Conservation (phyloP, 2,888 invertebrate species). For the Hecatera dysodea region DNA sequence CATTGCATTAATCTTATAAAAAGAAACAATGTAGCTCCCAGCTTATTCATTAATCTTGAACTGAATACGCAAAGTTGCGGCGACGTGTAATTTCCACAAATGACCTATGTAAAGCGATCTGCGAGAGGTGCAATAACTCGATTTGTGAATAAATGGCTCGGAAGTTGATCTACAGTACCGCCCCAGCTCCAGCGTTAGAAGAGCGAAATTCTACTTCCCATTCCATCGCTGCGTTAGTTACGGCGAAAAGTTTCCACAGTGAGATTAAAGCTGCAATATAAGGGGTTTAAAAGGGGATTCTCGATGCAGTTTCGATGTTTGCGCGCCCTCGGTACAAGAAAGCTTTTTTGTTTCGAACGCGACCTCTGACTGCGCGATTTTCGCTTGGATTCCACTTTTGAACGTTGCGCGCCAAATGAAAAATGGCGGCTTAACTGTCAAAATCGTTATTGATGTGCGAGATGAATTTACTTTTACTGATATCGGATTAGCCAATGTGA, state of each 20-base stretch:
- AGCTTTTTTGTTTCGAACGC: conserved; percentile 81
- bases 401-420: conserved; percentile 82
- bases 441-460: conserved; percentile 87
- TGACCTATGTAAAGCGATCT: conserved; percentile 87
- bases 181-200: conserved; percentile 74
- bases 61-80: conserved; percentile 72
- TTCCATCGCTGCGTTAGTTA: conserved; percentile 83
- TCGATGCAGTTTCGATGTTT: conserved; percentile 79
- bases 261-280: conserved; percentile 83
- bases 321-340: conserved; percentile 74
- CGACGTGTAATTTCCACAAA: conserved; percentile 85
- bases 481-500: conserved; percentile 79
- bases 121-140: conserved; percentile 88
- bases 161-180: conserved; percentile 87
- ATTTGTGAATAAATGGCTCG: conserved; percentile 89
- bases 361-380: conserved; percentile 82
- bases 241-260: conserved; percentile 73
- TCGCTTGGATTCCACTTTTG: conserved; percentile 79
- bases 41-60: conserved; percentile 70
- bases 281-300: conserved; percentile 77
- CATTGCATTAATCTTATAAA: conserved; percentile 74
- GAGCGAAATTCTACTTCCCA: conserved; percentile 76
- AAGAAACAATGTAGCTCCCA: conserved; percentile 63
- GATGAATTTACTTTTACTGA: conserved; percentile 84
- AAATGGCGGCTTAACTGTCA: conserved; percentile 88